Base-by-base conservation (phyloP, 2,888 invertebrate species). In the Bembecia ichneumoniformis region DNA sequence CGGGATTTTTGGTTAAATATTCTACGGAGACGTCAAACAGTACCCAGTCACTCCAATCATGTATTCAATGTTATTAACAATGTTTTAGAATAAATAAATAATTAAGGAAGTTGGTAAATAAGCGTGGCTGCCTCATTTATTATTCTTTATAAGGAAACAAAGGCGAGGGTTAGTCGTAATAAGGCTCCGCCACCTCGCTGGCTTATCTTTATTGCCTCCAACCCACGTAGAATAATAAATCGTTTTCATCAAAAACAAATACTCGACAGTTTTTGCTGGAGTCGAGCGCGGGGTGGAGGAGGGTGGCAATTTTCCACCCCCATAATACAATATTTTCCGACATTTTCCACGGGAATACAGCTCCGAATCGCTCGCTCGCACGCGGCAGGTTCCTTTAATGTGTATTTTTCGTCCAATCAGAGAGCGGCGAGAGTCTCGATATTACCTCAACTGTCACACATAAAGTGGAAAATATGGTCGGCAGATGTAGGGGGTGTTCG, bases 371-470 rank as follows among this genome's bases (percentile, higher is more conserved):
- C 81, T 86, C 83, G 86, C 80, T 82, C 83, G 79, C 76, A 76
- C 74, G 75, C 81, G 73, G 80, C 83, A 84, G 84, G 83, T 84
- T 87, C 82, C 87, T 87, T 87, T 88, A 88, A 88, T 88, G 88
- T 87, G 81, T 84, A 87, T 87, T 88, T 87, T 88, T 87, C 88
- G 88, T 82, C 88, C 88, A 88, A 88, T 88, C 87, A 87, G 84
- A 82, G 84, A 78, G 74, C 84, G 83, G 87, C 82, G 79, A 83
- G 84, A 86, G 82, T 82, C 87, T 87, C 88, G 88, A 88, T 88
- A 88, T 88, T 88, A 88, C 88, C 87, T 88, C 88, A 88, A 87
- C 88, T 88, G 88, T 88, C 88, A 88, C 88, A 88, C 87, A 87
- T 88, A 88, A 88, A 88, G 88, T 88, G 88, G 87, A 87, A 88